These are phyloP conservation scores for Branchipolynoe longqiensis DNA, from an alignment of 2,888 invertebrate species.

Conservation along the genomic window DNA sequence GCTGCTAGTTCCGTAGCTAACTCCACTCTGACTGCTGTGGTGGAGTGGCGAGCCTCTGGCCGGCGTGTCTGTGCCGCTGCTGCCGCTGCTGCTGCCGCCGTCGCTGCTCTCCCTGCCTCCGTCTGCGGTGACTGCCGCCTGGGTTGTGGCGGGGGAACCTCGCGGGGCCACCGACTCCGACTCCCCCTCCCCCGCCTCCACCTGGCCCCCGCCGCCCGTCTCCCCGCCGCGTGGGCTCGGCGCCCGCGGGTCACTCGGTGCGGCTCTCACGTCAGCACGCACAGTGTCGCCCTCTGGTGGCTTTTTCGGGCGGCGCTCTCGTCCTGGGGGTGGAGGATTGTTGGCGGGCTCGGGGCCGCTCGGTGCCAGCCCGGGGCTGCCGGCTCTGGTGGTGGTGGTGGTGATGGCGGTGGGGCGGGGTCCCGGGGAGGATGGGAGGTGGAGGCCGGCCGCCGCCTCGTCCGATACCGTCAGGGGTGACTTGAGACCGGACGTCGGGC, in stretches of 20 bases:
- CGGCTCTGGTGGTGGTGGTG: background rate
- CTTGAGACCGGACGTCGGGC: background rate
- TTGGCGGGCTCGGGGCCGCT: background rate
- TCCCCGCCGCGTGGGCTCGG: constrained; percentile 43
- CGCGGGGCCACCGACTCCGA: background rate
- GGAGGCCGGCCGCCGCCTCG: background rate
- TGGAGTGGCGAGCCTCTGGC: background rate
- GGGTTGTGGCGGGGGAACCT: background rate
- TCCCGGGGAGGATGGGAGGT: background rate
- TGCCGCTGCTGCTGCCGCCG: constrained; percentile 13
- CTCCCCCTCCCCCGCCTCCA: background rate
- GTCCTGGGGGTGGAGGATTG: background rate
- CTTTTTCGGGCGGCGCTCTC: background rate
- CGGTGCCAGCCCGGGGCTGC: background rate
- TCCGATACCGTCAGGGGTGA: background rate
- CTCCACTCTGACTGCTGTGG: constrained; percentile 8
- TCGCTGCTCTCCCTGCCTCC: background rate
- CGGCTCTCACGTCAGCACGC: constrained; percentile 16
- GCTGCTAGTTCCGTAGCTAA: background rate
- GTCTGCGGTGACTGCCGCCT: background rate
- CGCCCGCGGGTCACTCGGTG: constrained; percentile 39
- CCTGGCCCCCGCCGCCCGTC: constrained; percentile 19
- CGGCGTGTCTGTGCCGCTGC: background rate
- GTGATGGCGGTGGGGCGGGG: background rate
- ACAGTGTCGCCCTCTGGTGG: constrained; percentile 33